Evolutionary conservation across 2,113 vertebrate species (phyloP), one percentile per base, ranked within the genome.

Genomic region (Heterotilapia buettikoferi): DNA sequence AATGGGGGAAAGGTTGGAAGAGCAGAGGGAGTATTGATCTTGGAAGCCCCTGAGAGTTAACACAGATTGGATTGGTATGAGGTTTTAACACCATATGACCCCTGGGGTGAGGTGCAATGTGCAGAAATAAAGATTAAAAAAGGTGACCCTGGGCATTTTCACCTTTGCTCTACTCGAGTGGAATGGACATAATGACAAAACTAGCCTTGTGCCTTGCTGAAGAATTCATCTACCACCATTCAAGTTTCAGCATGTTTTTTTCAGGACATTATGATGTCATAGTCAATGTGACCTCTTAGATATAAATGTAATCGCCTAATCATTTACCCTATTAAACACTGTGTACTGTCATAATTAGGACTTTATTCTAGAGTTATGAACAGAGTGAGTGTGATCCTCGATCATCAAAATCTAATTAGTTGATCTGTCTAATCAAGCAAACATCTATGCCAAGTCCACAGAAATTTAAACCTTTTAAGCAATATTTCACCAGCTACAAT

Each of bases 41-140:
- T 6, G 79, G 68, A 87, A 83, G 80, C 89, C 89, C 88, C 80
- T 71, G 90, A 90, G 92, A 90, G 52, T 50, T 18, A 63, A 82
- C 36, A 52, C 12, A 93, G 91, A 94, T 92, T 95, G 90, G 84
- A 94, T 90, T 92, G 88, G 84, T 91, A 89, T 92, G 92, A 93
- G 89, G 79, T 79, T 90, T 91, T 93, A 92, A 93, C 71, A 90
- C 78, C 16, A 11, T 12, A 36, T 89, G 90, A 92, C 91, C 86
- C 31, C 36, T 57, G 88, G 38, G 94, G 92, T 91, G 56, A 86
- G 84, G 29, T 86, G 79, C 84, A 57, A 87, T 14, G 90, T 90
- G 88, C 71, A 89, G 81, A 84, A 92, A 94, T 91, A 90, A 94
- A 94, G 88, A 93, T 92, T 93, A 90, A 93, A 94, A 89, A 95